These are phyloP conservation scores for Falco biarmicus DNA, from an alignment of 2,797 vertebrate genomes.

Conservation along the genomic window DNA sequence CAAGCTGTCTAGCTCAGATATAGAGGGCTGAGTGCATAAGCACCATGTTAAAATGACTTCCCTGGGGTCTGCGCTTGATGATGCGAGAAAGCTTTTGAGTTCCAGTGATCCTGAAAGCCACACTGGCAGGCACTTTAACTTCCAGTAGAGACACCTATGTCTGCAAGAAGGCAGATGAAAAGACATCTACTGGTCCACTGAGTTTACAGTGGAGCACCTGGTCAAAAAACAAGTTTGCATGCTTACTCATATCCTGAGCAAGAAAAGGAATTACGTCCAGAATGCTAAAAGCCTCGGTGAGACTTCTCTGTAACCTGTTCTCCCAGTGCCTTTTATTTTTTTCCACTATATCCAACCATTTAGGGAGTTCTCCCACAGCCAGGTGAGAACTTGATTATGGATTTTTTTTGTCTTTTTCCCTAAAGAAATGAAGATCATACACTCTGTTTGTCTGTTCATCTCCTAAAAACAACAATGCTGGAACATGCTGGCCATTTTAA, in stretches of 20 bases:
- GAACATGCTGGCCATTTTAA: background rate
- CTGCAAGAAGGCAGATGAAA: background rate
- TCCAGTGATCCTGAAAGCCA: slow-evolving; percentile 37
- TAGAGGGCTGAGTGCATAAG: slow-evolving; percentile 32
- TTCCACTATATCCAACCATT: background rate
- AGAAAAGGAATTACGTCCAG: background rate
- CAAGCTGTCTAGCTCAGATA: slow-evolving; percentile 53
- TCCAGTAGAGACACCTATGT: background rate
- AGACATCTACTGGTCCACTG: background rate
- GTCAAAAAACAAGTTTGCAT: background rate
- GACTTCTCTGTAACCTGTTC: background rate
- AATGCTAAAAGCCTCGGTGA: background rate
- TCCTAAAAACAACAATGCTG: background rate
- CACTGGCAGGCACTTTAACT: slow-evolving; percentile 4
- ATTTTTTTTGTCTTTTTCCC: background rate
- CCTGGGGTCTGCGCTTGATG: slow-evolving; percentile 16
- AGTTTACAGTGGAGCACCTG: background rate
- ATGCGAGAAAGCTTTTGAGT: slow-evolving; percentile 25
- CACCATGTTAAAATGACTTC: slow-evolving; percentile 36
- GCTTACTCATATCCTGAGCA: background rate
- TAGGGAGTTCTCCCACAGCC: background rate
- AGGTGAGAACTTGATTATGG: background rate
- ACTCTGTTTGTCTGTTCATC: background rate
- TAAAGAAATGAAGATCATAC: background rate
- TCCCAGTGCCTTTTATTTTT: background rate